Base-by-base conservation (phyloP, 2,888 invertebrate genomes). In the Cartodere bifasciata region DNA sequence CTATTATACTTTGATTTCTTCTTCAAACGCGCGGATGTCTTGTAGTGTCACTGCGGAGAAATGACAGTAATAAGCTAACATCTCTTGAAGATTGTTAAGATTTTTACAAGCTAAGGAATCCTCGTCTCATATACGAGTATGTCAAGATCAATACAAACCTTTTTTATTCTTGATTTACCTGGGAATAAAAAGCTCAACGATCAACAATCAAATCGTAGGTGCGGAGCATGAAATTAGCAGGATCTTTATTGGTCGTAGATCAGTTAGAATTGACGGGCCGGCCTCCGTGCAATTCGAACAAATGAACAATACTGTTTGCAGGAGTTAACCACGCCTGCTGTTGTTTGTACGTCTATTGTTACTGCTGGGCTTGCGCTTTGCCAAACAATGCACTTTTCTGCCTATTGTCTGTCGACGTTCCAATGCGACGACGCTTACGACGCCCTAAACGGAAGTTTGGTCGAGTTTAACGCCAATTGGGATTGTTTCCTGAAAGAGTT, bases 281-380 rank as follows among this genome's bases (percentile, higher is more conserved):
- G 43, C 45, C 52, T 46, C 49, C 50, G 49, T 47, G 49, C 45
- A 48, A 44, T 44, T 43, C 51, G 48, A 53, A 55, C 57, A 58
- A 58, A 58, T 57, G 58, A 58, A 58, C 58, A 58, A 58, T 58
- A 57, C 57, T 47, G 56, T 50, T 53, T 48, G 34, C 34, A 36
- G 49, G 47, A 44, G 47, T 48, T 52, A 49, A 48, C 57, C 47
- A 50, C 57, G 57, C 58, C 58, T 49, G 54, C 54, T 37, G 55
- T 58, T 58, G 58, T 58, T 55, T 53, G 55, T 50, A 44, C 45
- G 46, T 52, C 54, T 55, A 56, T 58, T 57, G 57, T 58, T 56
- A 49, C 50, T 47, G 49, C 48, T 41, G 57, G 51, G 57, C 45
- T 49, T 58, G 58, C 58, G 58, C 58, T 50, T 46, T 48, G 43